Evolutionary conservation across 2,113 vertebrate species (phyloP).

Genomic region (Tiliqua scincoides): DNA sequence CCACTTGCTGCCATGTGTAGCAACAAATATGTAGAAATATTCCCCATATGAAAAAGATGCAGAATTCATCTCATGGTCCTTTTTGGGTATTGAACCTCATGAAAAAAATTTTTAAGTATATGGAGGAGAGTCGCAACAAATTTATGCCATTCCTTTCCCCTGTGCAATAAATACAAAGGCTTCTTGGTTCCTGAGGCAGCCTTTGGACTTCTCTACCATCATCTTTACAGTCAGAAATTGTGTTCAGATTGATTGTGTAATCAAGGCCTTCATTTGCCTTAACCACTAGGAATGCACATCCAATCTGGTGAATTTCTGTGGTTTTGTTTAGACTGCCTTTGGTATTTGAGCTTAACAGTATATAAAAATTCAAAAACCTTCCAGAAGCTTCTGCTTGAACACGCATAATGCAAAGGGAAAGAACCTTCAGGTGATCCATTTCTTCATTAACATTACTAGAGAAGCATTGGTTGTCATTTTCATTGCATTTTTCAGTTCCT

Average conservation of each 20-base stretch:
- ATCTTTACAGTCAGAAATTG: neutral
- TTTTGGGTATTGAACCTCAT: neutral
- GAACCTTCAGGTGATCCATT: neutral
- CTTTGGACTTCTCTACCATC: neutral
- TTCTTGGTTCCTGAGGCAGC: neutral
- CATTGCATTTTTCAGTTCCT: neutral
- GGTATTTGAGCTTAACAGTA: neutral
- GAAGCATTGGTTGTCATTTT: neutral
- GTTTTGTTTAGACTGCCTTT: neutral
- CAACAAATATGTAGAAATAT: neutral
- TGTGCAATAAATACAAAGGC: neutral
- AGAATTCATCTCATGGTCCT: neutral
- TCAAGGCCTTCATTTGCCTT: slow-evolving; percentile 20
- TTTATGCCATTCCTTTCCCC: neutral
- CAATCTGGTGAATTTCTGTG: neutral
- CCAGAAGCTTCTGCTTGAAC: neutral
- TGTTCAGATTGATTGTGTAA: neutral
- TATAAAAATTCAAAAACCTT: neutral
- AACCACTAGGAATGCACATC: accelerated
- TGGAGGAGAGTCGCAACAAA: neutral
- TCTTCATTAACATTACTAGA: neutral
- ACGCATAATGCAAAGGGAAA: neutral
- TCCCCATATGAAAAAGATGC: neutral
- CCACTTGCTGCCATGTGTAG: neutral
- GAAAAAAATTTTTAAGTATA: neutral